These are phyloP conservation scores for Silurus lanzhouensis DNA, from an alignment of 2,797 vertebrate species.

Conservation along the genomic window DNA sequence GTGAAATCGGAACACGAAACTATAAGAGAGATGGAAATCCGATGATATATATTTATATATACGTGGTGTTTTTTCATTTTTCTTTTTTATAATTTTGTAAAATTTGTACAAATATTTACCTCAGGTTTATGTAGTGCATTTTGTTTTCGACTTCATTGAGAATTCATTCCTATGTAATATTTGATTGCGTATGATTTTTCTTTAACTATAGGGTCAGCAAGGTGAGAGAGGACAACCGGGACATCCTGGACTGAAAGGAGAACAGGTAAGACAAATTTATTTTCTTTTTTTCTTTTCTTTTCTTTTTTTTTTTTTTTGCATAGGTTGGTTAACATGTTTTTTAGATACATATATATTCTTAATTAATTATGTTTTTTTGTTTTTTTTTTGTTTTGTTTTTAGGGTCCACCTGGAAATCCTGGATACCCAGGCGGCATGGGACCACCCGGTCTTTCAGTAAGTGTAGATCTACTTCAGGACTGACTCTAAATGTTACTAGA, in stretches of 20 bases:
- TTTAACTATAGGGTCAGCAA: slow-evolving; percentile 82
- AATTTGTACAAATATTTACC: too few relatives aligned
- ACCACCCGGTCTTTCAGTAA: slow-evolving; percentile 88
- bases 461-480: slow-evolving; percentile 63
- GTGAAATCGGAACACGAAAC: slow-evolving; percentile 31
- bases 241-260: slow-evolving; percentile 84
- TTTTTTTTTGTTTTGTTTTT: background rate
- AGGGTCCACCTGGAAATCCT: slow-evolving; percentile 87
- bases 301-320: background rate
- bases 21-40: too few relatives aligned
- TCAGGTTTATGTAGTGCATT: too few relatives aligned
- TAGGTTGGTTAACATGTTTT: background rate
- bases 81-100: too few relatives aligned
- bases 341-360: background rate
- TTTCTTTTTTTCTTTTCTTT: too few relatives aligned
- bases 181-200: background rate
- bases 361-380: background rate
- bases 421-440: slow-evolving; percentile 91
- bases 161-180: too few relatives aligned
- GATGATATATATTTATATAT: too few relatives aligned
- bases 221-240: slow-evolving; percentile 85
- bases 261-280: slow-evolving; percentile 75
- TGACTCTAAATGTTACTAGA: background rate
- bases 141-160: too few relatives aligned
- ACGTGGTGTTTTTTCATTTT: too few relatives aligned